Evolutionary conservation across 2,113 vertebrate genomes (phyloP), one percentile per base, ranked within the genome.

Genomic region (Antennarius striatus): DNA sequence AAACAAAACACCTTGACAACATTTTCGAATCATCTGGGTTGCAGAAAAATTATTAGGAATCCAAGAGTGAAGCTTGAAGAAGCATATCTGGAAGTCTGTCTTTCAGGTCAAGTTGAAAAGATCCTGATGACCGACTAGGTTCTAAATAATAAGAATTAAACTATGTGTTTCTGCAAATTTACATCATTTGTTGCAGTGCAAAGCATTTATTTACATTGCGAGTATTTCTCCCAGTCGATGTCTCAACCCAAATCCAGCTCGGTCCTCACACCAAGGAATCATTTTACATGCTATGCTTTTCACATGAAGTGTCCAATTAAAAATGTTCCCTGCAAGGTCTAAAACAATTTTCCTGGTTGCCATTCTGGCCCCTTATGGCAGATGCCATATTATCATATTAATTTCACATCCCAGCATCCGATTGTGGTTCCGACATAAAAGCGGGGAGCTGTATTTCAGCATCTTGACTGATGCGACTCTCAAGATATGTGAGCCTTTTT

Each of bases 281-380:
- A 47, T 68, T 90, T 90, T 83, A 86, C 79, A 56, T 86, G 90
- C 87, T 89, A 86, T 88, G 75, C 77, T 81, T 82, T 87, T 85
- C 52, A 47, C 64, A 80, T 70, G 59, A 79, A 58, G 75, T 67
- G 47, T 68, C 80, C 85, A 88, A 90, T 91, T 90, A 89, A 89
- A 87, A 80, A 77, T 81, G 79, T 88, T 77, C 84, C 77, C 85
- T 73, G 67, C 49, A 56, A 75, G 63, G 75, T 82, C 63, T 68
- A 54, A 76, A 71, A 74, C 75, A 65, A 76, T 79, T 55, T 74
- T 69, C 55, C 53, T 46, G 63, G 29, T 74, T 65, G 74, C 62
- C 71, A 56, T 45, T 55, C 56, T 52, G 65, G 39, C 63, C 62
- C 69, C 67, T 51, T 67, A 65, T 49, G 75, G 77, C 77, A 84